Evolutionary conservation across 2,888 invertebrate genomes (phyloP).

Genomic region (Acholoe squamosa): DNA sequence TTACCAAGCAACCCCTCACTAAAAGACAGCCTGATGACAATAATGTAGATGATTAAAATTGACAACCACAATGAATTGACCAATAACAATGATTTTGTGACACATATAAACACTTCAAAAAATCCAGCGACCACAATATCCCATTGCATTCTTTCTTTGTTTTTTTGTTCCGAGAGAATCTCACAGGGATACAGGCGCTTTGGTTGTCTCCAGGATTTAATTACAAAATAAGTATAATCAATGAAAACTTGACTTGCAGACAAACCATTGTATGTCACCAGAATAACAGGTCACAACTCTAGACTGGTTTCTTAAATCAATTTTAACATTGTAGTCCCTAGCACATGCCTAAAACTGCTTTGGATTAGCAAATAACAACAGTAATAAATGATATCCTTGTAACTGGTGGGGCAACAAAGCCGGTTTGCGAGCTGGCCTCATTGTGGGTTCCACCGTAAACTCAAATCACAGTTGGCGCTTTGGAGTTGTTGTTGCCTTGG

Average conservation of each 20-base stretch:
- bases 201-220: too few species aligned
- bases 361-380: constrained; percentile 18
- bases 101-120: not conserved
- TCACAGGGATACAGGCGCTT: not conserved
- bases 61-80: not conserved
- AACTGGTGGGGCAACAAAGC: not conserved
- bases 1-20: not conserved
- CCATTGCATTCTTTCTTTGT: not conserved
- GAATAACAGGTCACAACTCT: too few species aligned
- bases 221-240: too few species aligned
- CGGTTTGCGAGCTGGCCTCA: not conserved
- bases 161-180: too few species aligned
- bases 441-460: constrained; percentile 29
- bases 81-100: not conserved
- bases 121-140: not conserved
- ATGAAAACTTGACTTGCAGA: too few species aligned
- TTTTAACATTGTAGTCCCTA: not conserved
- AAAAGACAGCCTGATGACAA: not conserved
- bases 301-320: not conserved
- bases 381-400: not conserved
- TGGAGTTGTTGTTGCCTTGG: constrained; percentile 21
- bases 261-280: too few species aligned
- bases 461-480: constrained; percentile 59
- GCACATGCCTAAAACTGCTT: not conserved
- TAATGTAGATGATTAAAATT: not conserved